Conservation (phyloP, 2,797 vertebrate genomes). For the Lepilemur ruficaudatus region DNA sequence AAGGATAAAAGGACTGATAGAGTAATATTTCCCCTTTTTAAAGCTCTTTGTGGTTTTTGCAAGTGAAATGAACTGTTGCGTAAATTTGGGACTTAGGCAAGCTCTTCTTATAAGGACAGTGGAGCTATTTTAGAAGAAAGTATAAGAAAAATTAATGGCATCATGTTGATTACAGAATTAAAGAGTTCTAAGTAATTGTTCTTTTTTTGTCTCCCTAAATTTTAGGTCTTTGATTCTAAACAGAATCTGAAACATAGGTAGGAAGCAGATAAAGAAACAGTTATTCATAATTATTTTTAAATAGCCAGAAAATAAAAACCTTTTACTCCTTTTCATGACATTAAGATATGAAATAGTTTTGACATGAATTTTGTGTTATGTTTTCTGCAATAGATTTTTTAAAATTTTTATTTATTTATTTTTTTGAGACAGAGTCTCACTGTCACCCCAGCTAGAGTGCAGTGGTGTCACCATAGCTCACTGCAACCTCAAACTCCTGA, state of each 20-base stretch:
- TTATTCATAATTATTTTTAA: not conserved
- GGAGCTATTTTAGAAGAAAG: not conserved
- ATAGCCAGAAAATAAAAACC: not conserved
- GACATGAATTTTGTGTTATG: not conserved
- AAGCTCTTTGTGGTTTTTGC: not conserved
- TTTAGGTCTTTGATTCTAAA: slow-evolving; percentile 19
- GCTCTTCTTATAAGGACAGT: not conserved
- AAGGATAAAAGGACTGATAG: not conserved
- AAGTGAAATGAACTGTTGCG: not conserved
- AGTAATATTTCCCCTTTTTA: not conserved
- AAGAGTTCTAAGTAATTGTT: not conserved
- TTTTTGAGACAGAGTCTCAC: too few relatives aligned
- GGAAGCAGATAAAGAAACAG: not conserved
- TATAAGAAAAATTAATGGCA: not conserved
- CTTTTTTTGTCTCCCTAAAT: not conserved
- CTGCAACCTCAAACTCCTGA: not conserved
- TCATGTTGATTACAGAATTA: not conserved
- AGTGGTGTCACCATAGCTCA: not conserved
- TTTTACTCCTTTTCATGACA: not conserved
- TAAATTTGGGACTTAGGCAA: not conserved
- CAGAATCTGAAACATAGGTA: slow-evolving; percentile 2
- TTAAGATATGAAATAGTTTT: not conserved
- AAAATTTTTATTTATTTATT: not conserved
- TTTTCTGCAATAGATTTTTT: not conserved
- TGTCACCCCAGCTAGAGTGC: not conserved